These are phyloP conservation scores for Colostygia pectinataria DNA, from an alignment of 2,888 invertebrate genomes.

Conservation along the genomic window DNA sequence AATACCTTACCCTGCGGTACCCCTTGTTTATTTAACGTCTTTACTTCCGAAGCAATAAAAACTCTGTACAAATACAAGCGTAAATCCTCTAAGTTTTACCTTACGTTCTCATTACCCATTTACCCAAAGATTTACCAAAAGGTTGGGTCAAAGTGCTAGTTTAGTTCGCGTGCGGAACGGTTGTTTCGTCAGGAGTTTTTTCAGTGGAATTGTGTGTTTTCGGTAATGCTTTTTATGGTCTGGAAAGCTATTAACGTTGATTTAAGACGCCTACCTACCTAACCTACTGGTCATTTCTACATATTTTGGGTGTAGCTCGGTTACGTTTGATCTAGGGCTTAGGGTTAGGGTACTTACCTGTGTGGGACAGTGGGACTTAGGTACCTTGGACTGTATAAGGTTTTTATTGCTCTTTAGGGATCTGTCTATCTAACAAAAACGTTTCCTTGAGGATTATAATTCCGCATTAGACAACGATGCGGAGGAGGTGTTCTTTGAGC, in stretches of 20 bases:
- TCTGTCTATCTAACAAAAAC: no score
- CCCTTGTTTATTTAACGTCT: constrained; percentile 33
- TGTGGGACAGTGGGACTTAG: no score
- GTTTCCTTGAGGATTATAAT: no score
- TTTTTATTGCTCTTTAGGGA: no score
- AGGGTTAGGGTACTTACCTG: no score
- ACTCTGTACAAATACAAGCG: constrained; percentile 33
- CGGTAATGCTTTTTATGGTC: constrained; percentile 16
- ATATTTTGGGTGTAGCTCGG: background rate
- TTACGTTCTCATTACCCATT: constrained; percentile 33
- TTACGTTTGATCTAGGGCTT: background rate
- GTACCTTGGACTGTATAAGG: no score
- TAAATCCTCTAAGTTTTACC: constrained; percentile 35
- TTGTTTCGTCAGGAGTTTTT: constrained; percentile 21
- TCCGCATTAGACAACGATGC: no score
- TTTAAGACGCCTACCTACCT: constrained; percentile 8
- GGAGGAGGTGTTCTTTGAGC: no score
- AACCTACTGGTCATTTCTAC: constrained; percentile 3
- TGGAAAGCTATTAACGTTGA: constrained; percentile 20
- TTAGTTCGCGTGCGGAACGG: constrained; percentile 25
- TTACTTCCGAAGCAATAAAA: constrained; percentile 29
- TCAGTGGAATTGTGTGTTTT: constrained; percentile 20
- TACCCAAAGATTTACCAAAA: constrained; percentile 7
- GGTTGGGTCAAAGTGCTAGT: constrained; percentile 26
- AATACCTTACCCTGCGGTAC: constrained; percentile 12